A percentile compares a stretch with the other conserved stretches of the same genome.
These are phyloP conservation scores for Pemphigus obesinymphae DNA, from an alignment of 1,140 invertebrate genomes.

Conservation along the genomic window DNA sequence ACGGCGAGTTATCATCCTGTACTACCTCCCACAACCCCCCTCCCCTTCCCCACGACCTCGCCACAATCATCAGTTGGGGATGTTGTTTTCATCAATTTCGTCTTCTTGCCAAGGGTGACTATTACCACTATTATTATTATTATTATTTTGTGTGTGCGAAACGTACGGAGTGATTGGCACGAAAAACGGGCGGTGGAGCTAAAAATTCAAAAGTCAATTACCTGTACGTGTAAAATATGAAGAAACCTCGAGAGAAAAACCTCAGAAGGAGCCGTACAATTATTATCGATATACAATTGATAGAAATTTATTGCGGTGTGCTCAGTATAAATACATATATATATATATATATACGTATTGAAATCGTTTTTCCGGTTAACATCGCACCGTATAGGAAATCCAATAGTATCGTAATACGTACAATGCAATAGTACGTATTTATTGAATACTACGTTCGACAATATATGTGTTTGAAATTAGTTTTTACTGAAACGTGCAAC, in stretches of 20 bases:
- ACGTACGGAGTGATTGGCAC: not conserved
- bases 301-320: too few species aligned
- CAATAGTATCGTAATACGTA: too few species aligned
- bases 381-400: too few species aligned
- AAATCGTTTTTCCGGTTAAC: too few species aligned
- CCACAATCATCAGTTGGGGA: not conserved
- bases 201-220: constrained; percentile 21
- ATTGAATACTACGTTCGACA: too few species aligned
- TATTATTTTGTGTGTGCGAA: not conserved
- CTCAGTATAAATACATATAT: too few species aligned
- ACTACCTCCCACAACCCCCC: not conserved
- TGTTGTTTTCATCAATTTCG: constrained; percentile 35
- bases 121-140: not conserved
- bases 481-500: too few species aligned
- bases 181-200: not conserved
- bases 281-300: too few species aligned
- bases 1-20: constrained; percentile 1
- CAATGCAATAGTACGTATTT: too few species aligned
- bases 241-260: too few species aligned
- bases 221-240: not conserved
- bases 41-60: not conserved
- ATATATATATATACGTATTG: too few species aligned
- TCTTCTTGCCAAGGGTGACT: constrained; percentile 11
- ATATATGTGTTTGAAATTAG: too few species aligned
- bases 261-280: not conserved